Evolutionary conservation across 2,888 invertebrate genomes (phyloP).

Genomic region (Dolichopus griseipennis): DNA sequence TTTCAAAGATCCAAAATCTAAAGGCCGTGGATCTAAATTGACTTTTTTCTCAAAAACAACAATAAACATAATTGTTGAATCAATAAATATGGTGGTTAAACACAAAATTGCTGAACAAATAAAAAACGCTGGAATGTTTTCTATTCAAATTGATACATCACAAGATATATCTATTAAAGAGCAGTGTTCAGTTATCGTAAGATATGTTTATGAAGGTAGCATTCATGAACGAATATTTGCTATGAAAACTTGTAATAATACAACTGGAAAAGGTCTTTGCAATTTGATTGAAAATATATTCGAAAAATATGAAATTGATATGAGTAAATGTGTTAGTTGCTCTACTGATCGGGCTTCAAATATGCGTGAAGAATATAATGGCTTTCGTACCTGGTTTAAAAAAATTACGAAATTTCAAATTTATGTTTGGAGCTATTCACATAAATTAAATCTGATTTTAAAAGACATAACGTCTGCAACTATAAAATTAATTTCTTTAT

Average conservation of each 20-base stretch:
- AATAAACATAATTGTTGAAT: constrained; percentile 10
- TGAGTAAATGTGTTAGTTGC: not conserved
- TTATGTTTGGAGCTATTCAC: no score
- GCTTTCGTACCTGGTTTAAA: no score
- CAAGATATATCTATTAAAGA: constrained; percentile 9
- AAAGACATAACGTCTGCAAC: no score
- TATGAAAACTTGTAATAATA: no score
- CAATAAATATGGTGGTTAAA: constrained; percentile 9
- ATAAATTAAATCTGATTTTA: no score
- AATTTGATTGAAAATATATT: constrained; percentile 11
- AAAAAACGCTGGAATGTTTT: constrained; percentile 11
- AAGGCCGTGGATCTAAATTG: constrained; percentile 9
- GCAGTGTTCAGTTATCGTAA: not conserved
- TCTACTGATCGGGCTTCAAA: no score
- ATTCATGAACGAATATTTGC: no score
- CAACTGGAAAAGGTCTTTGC: no score
- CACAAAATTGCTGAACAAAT: constrained; percentile 10
- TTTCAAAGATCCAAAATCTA: not conserved
- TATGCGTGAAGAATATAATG: no score
- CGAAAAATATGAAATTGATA: constrained; percentile 9
- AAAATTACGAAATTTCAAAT: no score
- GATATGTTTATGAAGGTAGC: no score
- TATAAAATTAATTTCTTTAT: no score
- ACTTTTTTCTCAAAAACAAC: constrained; percentile 10
- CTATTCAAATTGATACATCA: constrained; percentile 10